Base-by-base conservation (phyloP, 2,888 invertebrate genomes). In the Xylophagus ater region DNA sequence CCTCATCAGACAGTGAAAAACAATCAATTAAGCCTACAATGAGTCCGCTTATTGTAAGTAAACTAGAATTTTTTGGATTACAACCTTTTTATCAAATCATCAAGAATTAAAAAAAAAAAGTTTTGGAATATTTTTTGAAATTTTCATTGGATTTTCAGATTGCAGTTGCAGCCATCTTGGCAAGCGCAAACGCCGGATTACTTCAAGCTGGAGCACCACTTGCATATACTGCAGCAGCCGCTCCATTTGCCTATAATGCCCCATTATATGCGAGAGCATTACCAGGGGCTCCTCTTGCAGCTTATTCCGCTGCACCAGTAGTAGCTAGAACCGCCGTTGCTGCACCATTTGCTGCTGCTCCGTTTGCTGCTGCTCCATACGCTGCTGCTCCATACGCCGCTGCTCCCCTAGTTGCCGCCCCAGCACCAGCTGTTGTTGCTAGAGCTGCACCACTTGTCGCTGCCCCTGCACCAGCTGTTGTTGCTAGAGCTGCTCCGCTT, bases 1-100 rank as follows among this genome's bases (percentile, higher is more conserved):
- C 55, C 55, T 57, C 55, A 63, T 62, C 58, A 59, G 56, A 61
- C 60, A 56, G 64, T 61, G 60, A 59, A 52, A 59, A 54, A 51
- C 47, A 43, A 39, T 24, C 50, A 52, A 42, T 54, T 53, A 63
- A 57, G 55, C 51, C 42, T 50, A 63, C 62, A 65, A 65, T 65
- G 62, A 62, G 58, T 62, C 57, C 62, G 56, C 56, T 65, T 56
- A 56, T 59, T 57, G 65, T 65, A 58, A 65, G 64, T 63, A 53
- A 37, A 36, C 12, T 7, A 9, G 30, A 12, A 13, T 17, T 34
- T 24, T 21, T 23, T 24, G n/a, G 15, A 24, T 15, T 34, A 10
- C 9, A 13, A 15, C 3, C 4, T 13, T 34, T 23, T 15, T 32
- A 13, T 20, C 12, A 25, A 36, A 17, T 31, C n/a, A n/a, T n/a